Percentiles rank a stretch among this genome's conserved stretches.
These are phyloP conservation scores for Ypsolopha scabrella DNA, from an alignment of 2,888 invertebrate species.

Conservation along the genomic window DNA sequence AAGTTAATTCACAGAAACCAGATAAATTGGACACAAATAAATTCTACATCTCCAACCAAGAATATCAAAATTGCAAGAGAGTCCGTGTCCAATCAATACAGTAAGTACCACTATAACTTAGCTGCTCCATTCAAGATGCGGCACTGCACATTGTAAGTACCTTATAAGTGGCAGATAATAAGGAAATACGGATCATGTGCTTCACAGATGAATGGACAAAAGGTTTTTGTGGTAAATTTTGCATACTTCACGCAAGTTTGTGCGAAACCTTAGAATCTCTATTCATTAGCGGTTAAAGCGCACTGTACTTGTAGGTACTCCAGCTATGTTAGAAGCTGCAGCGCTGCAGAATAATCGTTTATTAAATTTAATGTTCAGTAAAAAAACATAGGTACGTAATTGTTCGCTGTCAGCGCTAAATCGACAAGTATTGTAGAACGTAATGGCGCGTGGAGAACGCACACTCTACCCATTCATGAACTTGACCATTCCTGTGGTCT, in stretches of 20 bases:
- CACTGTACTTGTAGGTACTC: no score
- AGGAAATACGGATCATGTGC: conserved; percentile 42
- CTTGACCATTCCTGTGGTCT: conserved; percentile 12
- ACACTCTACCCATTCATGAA: conserved; percentile 32
- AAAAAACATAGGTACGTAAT: neutral
- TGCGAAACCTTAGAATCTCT: conserved; percentile 35
- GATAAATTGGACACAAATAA: neutral
- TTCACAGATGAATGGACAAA: conserved; percentile 3
- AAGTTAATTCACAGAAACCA: no score
- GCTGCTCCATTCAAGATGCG: neutral
- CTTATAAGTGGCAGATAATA: conserved; percentile 28
- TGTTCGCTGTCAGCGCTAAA: neutral
- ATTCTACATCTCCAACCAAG: neutral
- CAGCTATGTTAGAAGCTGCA: no score
- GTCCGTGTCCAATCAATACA: conserved; percentile 1
- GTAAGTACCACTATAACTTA: neutral
- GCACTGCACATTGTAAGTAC: conserved; percentile 12
- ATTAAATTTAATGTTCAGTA: neutral
- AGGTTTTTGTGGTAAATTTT: conserved; percentile 13
- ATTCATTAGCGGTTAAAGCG: conserved; percentile 26
- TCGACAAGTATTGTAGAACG: conserved; percentile 23
- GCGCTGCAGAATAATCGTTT: neutral
- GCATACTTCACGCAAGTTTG: conserved; percentile 15
- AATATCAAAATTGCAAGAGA: neutral
- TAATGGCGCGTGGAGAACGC: conserved; percentile 28